Percentiles rank a stretch among this genome's conserved stretches.
These are phyloP conservation scores for Mixornis gularis DNA, from an alignment of 2,113 vertebrate genomes.

Conservation along the genomic window DNA sequence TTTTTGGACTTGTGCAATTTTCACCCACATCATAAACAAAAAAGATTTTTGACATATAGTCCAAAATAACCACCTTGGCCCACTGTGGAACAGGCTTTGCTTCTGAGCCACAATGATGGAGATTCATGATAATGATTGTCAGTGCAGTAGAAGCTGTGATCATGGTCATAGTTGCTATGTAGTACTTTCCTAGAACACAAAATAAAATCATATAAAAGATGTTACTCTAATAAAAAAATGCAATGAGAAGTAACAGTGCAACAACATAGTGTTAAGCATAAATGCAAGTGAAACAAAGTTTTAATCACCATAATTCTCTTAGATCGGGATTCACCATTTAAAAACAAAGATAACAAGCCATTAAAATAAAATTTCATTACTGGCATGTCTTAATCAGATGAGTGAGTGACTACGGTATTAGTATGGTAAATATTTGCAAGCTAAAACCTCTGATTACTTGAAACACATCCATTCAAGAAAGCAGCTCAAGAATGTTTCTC, in stretches of 20 bases:
- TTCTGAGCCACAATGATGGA: slow-evolving; percentile 94
- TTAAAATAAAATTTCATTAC: background rate
- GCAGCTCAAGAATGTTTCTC: background rate
- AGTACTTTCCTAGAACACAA: slow-evolving; percentile 87
- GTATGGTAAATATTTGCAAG: background rate
- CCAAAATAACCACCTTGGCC: slow-evolving; percentile 93
- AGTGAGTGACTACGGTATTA: background rate
- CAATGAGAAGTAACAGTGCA: background rate
- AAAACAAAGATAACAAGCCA: background rate
- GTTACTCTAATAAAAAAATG: background rate
- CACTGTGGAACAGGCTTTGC: slow-evolving; percentile 92
- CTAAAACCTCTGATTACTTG: background rate
- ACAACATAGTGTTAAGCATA: background rate
- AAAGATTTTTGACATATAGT: slow-evolving; percentile 94
- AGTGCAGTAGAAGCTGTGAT: slow-evolving; percentile 96
- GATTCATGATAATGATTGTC: slow-evolving; percentile 98
- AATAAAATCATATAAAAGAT: background rate
- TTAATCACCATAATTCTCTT: background rate
- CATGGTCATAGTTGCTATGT: slow-evolving; percentile 97
- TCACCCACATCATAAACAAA: slow-evolving; percentile 96
- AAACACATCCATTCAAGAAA: background rate
- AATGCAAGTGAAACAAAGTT: background rate
- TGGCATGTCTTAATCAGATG: background rate
- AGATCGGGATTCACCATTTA: background rate
- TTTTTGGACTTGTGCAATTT: slow-evolving; percentile 80